Conservation (phyloP, 2,113 vertebrate species). For the Vicugna pacos region DNA sequence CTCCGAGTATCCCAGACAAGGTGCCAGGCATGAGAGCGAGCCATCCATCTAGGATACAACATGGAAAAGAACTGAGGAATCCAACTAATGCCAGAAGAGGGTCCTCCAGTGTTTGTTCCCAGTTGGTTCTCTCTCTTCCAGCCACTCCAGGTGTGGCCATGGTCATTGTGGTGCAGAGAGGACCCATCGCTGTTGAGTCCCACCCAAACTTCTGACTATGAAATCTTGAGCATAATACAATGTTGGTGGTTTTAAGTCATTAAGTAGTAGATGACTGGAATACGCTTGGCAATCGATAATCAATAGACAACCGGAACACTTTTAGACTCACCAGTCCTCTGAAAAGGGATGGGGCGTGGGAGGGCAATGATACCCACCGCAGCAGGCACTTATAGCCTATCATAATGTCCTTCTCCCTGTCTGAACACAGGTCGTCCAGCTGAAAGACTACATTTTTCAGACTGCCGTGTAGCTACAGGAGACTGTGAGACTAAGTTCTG, state of each 20-base stretch:
- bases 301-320: not conserved
- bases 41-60: not conserved
- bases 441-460: not conserved
- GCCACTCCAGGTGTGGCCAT: not conserved
- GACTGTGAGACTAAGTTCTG: not conserved
- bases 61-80: not conserved
- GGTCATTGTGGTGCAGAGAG: not conserved
- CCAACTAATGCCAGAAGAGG: too few relatives aligned
- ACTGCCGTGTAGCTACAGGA: not conserved
- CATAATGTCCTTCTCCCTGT: not conserved
- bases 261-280: not conserved
- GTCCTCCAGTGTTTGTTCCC: fast-evolving
- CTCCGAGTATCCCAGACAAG: not conserved
- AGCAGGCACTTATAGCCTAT: not conserved
- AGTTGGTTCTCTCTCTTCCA: not conserved
- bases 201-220: not conserved
- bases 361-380: not conserved
- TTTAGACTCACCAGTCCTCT: not conserved
- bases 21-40: not conserved
- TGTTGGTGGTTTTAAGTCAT: not conserved
- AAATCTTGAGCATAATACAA: not conserved
- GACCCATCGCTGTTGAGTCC: not conserved
- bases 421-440: not conserved
- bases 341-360: not conserved
- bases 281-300: not conserved